Conservation (phyloP, 2,888 invertebrate species). For the Drosophila vallismaia region DNA sequence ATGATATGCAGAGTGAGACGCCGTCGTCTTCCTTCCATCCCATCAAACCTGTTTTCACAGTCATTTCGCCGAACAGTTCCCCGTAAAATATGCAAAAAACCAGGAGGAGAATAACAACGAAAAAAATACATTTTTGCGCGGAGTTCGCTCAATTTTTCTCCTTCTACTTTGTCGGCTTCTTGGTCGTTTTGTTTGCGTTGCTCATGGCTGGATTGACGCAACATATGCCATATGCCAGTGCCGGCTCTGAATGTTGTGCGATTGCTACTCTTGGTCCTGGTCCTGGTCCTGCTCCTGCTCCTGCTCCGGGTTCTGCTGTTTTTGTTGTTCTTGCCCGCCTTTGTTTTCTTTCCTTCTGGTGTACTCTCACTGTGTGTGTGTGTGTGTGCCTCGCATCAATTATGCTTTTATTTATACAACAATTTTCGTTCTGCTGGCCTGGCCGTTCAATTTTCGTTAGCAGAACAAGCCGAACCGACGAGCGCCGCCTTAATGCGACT, state of each 20-base stretch:
- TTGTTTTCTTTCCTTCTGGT: constrained; percentile 49
- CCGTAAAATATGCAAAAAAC: constrained; percentile 72
- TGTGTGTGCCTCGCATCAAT: constrained; percentile 66
- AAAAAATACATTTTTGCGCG: constrained; percentile 61
- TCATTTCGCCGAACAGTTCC: constrained; percentile 47
- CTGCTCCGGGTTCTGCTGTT: background rate
- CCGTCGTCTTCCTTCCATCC: constrained; percentile 30
- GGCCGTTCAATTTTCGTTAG: constrained; percentile 78
- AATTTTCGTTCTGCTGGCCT: constrained; percentile 63
- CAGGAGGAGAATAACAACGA: constrained; percentile 14
- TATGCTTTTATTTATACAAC: constrained; percentile 80
- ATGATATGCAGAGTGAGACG: constrained; percentile 28
- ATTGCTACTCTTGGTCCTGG: constrained; percentile 15
- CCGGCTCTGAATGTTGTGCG: constrained; percentile 53
- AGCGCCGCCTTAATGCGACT: constrained; percentile 80
- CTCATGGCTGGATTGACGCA: constrained; percentile 75
- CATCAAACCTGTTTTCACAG: constrained; percentile 52
- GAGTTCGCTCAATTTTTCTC: constrained; percentile 24
- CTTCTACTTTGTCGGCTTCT: constrained; percentile 45
- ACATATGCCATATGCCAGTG: constrained; percentile 62
- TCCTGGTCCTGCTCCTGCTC: background rate
- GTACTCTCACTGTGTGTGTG: constrained; percentile 13
- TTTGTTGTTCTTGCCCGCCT: constrained; percentile 8
- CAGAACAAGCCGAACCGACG: constrained; percentile 47
- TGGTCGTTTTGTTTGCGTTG: constrained; percentile 49